Evolutionary conservation across 1,140 invertebrate genomes (phyloP).

Genomic region (Pachyrhynchus sulphureomaculatus): DNA sequence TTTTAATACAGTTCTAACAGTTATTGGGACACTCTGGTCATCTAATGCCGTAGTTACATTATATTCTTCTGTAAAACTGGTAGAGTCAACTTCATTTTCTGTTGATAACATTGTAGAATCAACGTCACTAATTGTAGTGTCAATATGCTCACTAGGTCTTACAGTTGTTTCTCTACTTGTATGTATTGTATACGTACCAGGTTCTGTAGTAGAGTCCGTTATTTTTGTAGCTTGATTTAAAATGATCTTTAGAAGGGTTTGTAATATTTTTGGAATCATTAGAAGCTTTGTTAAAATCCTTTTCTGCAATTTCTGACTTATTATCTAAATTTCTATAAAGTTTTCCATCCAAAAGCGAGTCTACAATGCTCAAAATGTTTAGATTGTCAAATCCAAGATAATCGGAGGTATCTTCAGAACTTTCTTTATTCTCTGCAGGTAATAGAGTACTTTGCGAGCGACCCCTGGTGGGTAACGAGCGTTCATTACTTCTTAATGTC

Average conservation of each 20-base stretch:
- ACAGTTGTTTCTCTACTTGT: not conserved
- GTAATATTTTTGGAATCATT: too few relatives aligned
- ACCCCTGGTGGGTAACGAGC: not conserved
- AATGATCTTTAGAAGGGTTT: too few relatives aligned
- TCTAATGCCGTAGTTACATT: not conserved
- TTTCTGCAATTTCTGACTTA: not conserved
- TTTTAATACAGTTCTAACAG: constrained; percentile 40
- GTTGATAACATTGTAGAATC: not conserved
- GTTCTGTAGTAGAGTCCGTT: not conserved
- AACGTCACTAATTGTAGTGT: not conserved
- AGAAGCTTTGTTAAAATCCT: too few relatives aligned
- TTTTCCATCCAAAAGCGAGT: constrained; percentile 31
- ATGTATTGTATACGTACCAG: not conserved
- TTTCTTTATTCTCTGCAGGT: constrained; percentile 3
- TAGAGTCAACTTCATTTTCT: not conserved
- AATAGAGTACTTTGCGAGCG: not conserved
- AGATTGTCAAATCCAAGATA: constrained; percentile 25
- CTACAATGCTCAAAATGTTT: constrained; percentile 35
- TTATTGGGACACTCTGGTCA: constrained; percentile 16
- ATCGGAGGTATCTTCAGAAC: constrained; percentile 15
- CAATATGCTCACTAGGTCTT: not conserved
- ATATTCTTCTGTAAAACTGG: constrained; percentile 6
- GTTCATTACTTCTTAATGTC: constrained; percentile 15
- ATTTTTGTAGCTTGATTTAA: too few relatives aligned
- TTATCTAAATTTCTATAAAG: constrained; percentile 22